Evolutionary conservation across 2,888 invertebrate species (phyloP), one percentile per base, ranked within the genome.

Genomic region (Xylota segnis): DNA sequence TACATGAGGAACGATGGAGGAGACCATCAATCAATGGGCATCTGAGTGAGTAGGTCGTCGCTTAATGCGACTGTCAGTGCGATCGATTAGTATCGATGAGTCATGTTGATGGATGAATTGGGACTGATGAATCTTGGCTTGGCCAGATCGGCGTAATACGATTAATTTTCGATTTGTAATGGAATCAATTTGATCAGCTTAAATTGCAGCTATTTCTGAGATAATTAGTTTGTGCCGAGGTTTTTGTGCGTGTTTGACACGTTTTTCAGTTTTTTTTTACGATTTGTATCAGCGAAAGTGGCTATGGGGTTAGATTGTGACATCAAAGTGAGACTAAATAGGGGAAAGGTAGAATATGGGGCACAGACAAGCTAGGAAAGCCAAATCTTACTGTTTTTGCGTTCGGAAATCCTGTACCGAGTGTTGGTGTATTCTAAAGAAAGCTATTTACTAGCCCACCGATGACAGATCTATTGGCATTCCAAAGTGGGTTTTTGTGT

Each of bases 141-240:
- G 32, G 10, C 18, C 14, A 68, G 32, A 71, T 43, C 66, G 58
- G 12, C 47, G 66, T 47, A 40, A 56, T 37, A n/a, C 29, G 29
- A 76, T 58, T 47, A 32, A 52, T 54, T 54, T 63, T 45, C 23
- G 18, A 54, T 74, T 56, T 63, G 54, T 63, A 34, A 54, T 32
- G 29, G 68, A 27, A 40, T n/a, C 68, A 68, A 54, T 43, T 43
- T 27, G 54, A 68, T 52, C 40, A 54, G 16, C 14, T 27, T 54
- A 37, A 68, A 50, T 54, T 40, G n/a, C 5, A 52, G 54, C 23
- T 40, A 68, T 68, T 68, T 29, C 27, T 4, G 52, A 34, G 52
- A 34, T 29, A 45, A 47, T 61, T 66, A 23, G 34, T 14, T 23
- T n/a, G 43, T 5, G 9, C 0, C 6, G n/a, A 9, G 10, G 16